A percentile compares a stretch with the other conserved stretches of the same genome.
Evolutionary conservation across 1,140 invertebrate genomes (phyloP).

Genomic region (Elysia chlorotica): DNA sequence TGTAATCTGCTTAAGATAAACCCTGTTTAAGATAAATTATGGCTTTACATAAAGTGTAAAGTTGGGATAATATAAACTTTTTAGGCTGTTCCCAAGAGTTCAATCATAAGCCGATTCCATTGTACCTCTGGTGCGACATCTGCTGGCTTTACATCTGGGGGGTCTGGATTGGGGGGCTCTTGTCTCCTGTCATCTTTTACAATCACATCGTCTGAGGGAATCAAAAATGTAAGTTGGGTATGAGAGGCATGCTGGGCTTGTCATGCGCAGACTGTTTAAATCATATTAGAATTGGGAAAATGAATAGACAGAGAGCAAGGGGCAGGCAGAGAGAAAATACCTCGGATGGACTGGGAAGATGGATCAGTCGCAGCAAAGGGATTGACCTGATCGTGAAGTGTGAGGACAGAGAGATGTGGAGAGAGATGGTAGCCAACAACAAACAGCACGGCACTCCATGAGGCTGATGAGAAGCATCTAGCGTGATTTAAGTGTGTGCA

Average conservation of each 20-base stretch:
- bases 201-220: neutral
- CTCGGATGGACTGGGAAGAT: neutral
- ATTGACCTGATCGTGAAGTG: no score
- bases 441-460: no score
- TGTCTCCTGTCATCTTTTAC: neutral
- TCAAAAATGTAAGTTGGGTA: neutral
- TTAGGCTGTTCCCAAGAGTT: neutral
- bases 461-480: no score
- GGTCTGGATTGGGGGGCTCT: slow-evolving; percentile 37
- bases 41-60: neutral
- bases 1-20: neutral
- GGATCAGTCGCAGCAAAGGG: neutral
- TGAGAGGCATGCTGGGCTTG: no score
- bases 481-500: no score
- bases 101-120: neutral
- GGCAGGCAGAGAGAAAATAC: neutral
- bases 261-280: no score
- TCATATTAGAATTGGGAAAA: neutral
- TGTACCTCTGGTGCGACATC: neutral
- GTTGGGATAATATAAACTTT: neutral
- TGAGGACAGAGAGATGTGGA: no score
- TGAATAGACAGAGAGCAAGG: neutral
- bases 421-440: no score
- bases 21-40: neutral
- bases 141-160: slow-evolving; percentile 18